Percentiles rank a stretch among this genome's conserved stretches.
Evolutionary conservation across 2,113 vertebrate genomes (phyloP).

Genomic region (Nipponia nippon): DNA sequence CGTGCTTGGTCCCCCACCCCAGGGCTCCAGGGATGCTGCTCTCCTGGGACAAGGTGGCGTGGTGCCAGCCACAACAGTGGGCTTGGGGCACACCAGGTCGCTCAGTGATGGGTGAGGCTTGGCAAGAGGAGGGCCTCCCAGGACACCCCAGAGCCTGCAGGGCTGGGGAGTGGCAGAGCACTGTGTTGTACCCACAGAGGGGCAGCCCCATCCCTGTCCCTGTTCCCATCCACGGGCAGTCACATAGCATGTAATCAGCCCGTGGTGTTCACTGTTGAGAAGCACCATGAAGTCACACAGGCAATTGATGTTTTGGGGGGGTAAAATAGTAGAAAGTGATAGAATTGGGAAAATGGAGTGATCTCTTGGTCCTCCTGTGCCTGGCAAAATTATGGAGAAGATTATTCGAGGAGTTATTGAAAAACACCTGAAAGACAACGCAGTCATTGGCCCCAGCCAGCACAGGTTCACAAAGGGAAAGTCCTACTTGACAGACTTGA

Average conservation of each 20-base stretch:
- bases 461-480: no score
- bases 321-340: background rate
- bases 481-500: no score
- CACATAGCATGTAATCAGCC: background rate
- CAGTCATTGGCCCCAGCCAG: no score
- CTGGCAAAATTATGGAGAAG: no score
- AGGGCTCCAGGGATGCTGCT: background rate
- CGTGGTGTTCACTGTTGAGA: background rate
- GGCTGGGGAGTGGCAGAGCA: background rate
- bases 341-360: background rate
- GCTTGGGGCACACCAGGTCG: background rate
- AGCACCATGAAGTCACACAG: background rate
- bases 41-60: background rate
- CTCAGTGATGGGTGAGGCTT: background rate
- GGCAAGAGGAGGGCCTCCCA: background rate
- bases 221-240: background rate
- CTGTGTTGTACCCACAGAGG: background rate
- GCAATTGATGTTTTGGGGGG: background rate
- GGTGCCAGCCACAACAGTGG: background rate
- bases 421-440: no score
- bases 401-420: no score
- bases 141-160: background rate
- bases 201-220: background rate
- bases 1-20: rapidly evolving
- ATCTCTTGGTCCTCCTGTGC: background rate